Evolutionary conservation across 1,140 invertebrate species (phyloP).

Genomic region (Zaprionus tsacasi): DNA sequence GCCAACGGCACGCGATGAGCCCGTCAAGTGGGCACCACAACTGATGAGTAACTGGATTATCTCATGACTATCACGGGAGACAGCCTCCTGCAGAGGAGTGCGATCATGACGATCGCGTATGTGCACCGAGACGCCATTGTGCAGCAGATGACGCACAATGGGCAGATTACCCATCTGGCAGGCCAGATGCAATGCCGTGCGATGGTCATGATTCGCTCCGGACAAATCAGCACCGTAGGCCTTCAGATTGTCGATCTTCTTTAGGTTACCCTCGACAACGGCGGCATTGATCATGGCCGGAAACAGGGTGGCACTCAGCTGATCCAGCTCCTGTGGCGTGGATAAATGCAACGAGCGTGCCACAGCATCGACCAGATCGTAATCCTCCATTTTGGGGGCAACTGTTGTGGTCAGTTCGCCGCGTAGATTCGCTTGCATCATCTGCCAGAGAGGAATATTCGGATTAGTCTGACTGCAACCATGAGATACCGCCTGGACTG

Average conservation of each 20-base stretch:
- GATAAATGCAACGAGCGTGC: constrained; percentile 88
- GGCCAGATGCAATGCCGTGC: constrained; percentile 93
- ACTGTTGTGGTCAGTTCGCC: constrained; percentile 85
- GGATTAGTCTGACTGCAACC: not conserved
- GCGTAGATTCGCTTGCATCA: constrained; percentile 91
- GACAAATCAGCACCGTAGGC: constrained; percentile 90
- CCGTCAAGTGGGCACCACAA: constrained; percentile 88
- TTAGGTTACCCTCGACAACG: constrained; percentile 87
- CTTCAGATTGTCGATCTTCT: constrained; percentile 85
- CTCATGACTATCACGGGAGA: constrained; percentile 87
- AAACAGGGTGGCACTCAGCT: constrained; percentile 90
- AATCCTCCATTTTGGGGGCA: constrained; percentile 81
- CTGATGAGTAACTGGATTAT: constrained; percentile 87
- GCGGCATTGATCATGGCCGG: constrained; percentile 91
- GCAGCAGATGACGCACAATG: constrained; percentile 90
- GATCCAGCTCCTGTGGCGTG: constrained; percentile 88
- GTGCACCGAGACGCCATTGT: constrained; percentile 94
- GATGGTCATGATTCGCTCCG: constrained; percentile 90
- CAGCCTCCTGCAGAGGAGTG: constrained; percentile 87
- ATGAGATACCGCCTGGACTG: too few relatives aligned
- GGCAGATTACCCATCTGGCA: constrained; percentile 88
- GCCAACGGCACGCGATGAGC: constrained; percentile 85
- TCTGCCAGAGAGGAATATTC: constrained; percentile 80
- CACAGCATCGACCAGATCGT: constrained; percentile 87
- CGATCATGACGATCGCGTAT: constrained; percentile 85